Evolutionary conservation across 2,113 vertebrate genomes (phyloP).

Genomic region (Cygnus buccinator): DNA sequence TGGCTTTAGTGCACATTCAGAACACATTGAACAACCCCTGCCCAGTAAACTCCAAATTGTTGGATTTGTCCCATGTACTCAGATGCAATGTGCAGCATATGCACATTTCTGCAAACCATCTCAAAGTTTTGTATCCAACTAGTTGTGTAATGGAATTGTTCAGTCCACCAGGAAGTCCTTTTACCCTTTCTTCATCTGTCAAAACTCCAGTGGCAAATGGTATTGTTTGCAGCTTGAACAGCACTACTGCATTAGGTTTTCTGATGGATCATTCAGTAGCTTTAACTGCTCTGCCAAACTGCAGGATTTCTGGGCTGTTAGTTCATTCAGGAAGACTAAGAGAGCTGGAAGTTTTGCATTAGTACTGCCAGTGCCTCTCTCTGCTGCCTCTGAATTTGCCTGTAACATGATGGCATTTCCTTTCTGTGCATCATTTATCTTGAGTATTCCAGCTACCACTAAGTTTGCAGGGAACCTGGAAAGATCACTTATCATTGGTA

Average conservation of each 20-base stretch:
- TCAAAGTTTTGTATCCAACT: neutral
- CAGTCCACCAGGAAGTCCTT: neutral
- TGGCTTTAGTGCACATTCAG: no score
- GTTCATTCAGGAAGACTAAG: neutral
- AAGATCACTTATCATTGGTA: neutral
- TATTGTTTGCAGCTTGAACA: neutral
- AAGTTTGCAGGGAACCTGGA: neutral
- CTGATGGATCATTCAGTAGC: neutral
- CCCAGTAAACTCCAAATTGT: neutral
- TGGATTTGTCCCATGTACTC: neutral
- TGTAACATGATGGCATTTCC: neutral
- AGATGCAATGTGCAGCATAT: neutral
- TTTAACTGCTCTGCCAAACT: neutral
- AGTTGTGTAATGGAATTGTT: neutral
- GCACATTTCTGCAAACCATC: neutral
- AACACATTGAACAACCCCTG: neutral
- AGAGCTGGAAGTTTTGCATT: rapidly evolving
- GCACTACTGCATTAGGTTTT: neutral
- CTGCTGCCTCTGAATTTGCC: neutral
- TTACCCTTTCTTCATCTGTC: neutral
- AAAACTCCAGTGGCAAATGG: neutral
- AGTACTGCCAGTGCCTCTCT: neutral
- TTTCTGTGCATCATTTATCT: neutral
- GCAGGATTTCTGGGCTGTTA: neutral
- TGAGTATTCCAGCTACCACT: neutral